phyloP scores from a whole-genome alignment of 2,113 vertebrate species.

The Porphyrio hochstetteri region DNA sequence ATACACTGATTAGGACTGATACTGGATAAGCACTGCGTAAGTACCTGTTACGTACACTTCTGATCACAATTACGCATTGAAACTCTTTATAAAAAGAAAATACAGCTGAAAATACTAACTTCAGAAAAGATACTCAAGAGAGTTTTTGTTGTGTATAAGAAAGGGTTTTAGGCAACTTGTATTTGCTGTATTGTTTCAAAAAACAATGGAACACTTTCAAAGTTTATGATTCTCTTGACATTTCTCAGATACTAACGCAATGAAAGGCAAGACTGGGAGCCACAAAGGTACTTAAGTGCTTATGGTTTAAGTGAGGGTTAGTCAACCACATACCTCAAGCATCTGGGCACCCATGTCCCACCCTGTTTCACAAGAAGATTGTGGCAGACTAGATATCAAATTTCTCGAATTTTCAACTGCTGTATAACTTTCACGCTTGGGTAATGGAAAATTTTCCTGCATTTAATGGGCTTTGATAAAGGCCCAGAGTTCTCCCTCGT shows the following conservation, averaged over 20 bases:
- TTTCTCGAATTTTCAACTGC: neutral
- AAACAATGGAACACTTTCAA: constrained; percentile 3
- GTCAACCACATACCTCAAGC: constrained; percentile 11
- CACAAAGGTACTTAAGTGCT: constrained; percentile 25
- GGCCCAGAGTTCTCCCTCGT: neutral
- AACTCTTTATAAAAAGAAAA: neutral
- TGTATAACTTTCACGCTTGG: neutral
- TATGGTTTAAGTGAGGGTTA: neutral
- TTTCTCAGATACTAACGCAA: neutral
- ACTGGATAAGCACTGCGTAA: neutral
- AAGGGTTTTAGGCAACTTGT: neutral
- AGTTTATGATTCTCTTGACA: constrained; percentile 25
- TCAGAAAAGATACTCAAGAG: neutral
- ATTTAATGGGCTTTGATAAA: neutral
- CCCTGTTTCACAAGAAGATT: neutral
- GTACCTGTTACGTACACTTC: neutral
- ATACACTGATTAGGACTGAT: neutral
- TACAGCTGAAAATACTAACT: neutral
- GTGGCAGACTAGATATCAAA: neutral
- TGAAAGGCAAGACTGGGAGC: neutral
- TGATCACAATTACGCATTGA: neutral
- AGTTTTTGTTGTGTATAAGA: neutral
- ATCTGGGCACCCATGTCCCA: neutral
- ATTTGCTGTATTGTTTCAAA: constrained; percentile 6
- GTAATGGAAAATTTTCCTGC: neutral